These are phyloP conservation scores for Ictalurus punctatus DNA, from an alignment of 2,113 vertebrate species.

Conservation along the genomic window DNA sequence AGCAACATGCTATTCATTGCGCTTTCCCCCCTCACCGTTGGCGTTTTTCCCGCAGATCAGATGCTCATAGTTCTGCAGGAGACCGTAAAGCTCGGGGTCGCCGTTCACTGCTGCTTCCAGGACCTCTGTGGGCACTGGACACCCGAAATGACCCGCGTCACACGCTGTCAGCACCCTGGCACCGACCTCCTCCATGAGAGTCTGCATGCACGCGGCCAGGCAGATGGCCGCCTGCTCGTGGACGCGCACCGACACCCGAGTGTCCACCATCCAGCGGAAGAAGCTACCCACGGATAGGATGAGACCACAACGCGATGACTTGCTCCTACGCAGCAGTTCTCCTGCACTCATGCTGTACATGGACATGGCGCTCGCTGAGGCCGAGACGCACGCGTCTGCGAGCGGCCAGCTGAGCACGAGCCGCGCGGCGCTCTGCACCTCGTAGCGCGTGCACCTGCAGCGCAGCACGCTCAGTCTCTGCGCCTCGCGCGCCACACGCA, in stretches of 20 bases:
- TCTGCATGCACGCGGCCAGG: slow-evolving; percentile 84
- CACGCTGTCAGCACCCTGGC: slow-evolving; percentile 74
- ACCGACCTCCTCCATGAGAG: slow-evolving; percentile 83
- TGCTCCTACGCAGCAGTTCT: slow-evolving; percentile 77
- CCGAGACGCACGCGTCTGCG: slow-evolving; percentile 81
- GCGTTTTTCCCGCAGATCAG: slow-evolving; percentile 90
- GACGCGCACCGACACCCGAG: slow-evolving; percentile 87
- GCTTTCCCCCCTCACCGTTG: slow-evolving; percentile 78
- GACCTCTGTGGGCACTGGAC: slow-evolving; percentile 75
- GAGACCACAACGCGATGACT: slow-evolving; percentile 87
- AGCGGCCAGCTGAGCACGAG: slow-evolving; percentile 87
- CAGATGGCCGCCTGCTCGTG: slow-evolving; percentile 90
- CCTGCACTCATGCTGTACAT: slow-evolving; percentile 93
- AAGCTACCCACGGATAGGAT: slow-evolving; percentile 87
- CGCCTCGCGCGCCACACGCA: slow-evolving; percentile 85
- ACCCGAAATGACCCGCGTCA: slow-evolving; percentile 53
- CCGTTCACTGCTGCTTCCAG: slow-evolving; percentile 84
- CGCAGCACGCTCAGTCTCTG: slow-evolving; percentile 89
- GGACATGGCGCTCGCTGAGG: slow-evolving; percentile 83
- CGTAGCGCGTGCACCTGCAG: slow-evolving; percentile 87
- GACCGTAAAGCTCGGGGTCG: slow-evolving; percentile 89
- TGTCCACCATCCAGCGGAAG: slow-evolving; percentile 97
- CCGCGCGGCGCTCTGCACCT: slow-evolving; percentile 86
- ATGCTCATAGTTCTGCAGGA: slow-evolving; percentile 87
- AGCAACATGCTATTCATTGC: neutral